Conservation (phyloP, 2,797 vertebrate species). For the Halcyon badia region DNA sequence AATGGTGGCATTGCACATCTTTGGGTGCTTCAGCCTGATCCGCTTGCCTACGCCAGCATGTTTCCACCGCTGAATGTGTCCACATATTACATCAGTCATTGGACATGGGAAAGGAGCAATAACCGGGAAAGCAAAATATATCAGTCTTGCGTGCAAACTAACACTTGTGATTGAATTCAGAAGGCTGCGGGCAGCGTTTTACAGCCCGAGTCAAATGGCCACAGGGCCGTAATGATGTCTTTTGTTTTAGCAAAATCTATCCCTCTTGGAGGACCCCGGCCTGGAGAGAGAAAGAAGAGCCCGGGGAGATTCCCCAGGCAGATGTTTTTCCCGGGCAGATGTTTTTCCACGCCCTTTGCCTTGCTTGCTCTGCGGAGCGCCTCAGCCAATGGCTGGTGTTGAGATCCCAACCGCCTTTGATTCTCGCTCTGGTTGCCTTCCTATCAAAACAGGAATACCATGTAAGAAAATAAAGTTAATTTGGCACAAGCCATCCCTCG, state of each 20-base stretch:
- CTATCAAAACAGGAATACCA: neutral
- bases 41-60: neutral
- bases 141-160: neutral
- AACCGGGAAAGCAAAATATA: neutral
- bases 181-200: neutral
- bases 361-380: neutral
- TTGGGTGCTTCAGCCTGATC: neutral
- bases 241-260: neutral
- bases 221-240: neutral
- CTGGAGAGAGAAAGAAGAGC: rapidly evolving
- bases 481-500: neutral
- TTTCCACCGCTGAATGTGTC: neutral
- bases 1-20: neutral
- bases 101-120: neutral
- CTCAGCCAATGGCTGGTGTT: rapidly evolving
- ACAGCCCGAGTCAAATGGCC: neutral
- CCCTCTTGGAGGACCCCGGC: rapidly evolving
- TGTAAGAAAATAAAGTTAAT: neutral
- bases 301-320: neutral
- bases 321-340: neutral
- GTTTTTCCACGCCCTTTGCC: neutral
- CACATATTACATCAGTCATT: neutral
- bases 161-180: neutral
- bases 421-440: neutral
- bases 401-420: neutral